These are phyloP conservation scores for Aethina tumida DNA, from an alignment of 1,140 invertebrate genomes.

Conservation along the genomic window DNA sequence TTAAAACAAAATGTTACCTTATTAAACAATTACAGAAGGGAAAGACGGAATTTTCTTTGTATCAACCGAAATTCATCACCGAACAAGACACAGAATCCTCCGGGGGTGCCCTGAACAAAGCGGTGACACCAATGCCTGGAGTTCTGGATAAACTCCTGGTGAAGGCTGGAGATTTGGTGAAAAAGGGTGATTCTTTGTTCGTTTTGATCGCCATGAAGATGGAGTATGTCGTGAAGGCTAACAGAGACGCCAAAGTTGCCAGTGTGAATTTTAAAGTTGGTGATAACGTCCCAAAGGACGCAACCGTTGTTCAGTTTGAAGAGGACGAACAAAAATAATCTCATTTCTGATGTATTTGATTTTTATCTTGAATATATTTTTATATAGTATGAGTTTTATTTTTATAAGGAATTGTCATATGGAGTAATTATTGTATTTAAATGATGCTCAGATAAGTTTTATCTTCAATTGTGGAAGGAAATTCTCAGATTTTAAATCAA, in stretches of 20 bases:
- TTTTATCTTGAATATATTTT: too few species aligned
- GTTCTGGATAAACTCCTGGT: conserved; percentile 88
- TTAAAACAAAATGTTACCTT: background rate
- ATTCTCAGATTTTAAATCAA: too few species aligned
- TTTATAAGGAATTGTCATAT: too few species aligned
- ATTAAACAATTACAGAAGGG: conserved; percentile 35
- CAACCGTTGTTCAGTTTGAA: conserved; percentile 45
- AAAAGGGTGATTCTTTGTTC: conserved; percentile 73
- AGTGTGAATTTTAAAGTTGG: conserved; percentile 64
- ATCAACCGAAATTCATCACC: conserved; percentile 42
- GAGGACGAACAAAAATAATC: too few species aligned
- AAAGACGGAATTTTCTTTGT: conserved; percentile 40
- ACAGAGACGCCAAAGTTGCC: conserved; percentile 62
- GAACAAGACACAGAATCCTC: conserved; percentile 25
- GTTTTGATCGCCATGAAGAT: conserved; percentile 99
- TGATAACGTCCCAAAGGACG: conserved; percentile 74
- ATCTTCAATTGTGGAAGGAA: too few species aligned
- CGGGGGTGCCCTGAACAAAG: conserved; percentile 38
- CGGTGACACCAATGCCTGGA: conserved; percentile 89
- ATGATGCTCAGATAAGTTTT: too few species aligned
- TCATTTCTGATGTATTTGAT: too few species aligned
- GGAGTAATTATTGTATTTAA: too few species aligned
- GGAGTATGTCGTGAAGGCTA: conserved; percentile 88
- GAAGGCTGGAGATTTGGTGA: conserved; percentile 64
- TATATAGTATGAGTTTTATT: too few species aligned